A percentile compares a stretch with the other conserved stretches of the same genome.
Evolutionary conservation across 2,113 vertebrate species (phyloP).

Genomic region (Neogale vison): DNA sequence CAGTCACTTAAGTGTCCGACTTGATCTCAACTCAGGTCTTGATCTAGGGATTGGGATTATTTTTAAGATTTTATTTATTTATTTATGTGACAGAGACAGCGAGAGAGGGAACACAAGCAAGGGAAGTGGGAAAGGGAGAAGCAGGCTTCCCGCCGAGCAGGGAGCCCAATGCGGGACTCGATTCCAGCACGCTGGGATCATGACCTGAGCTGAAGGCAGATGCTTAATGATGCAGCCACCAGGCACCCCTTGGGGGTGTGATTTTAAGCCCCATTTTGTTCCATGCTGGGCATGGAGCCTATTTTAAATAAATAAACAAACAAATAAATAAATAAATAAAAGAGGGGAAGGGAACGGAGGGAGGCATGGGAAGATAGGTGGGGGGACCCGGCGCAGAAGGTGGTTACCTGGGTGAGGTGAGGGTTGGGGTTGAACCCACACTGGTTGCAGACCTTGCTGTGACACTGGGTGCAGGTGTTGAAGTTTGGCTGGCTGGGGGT

Average conservation of each 20-base stretch:
- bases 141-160: too few relatives aligned
- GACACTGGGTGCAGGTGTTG: conserved; percentile 97
- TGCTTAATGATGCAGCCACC: too few relatives aligned
- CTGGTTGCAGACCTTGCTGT: conserved; percentile 96
- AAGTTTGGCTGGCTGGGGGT: conserved; percentile 92
- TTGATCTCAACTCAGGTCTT: background rate
- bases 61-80: background rate
- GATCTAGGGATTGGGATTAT: background rate
- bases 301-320: background rate
- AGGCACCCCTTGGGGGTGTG: background rate
- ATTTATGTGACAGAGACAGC: too few relatives aligned
- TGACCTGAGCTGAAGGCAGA: too few relatives aligned
- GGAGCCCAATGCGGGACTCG: too few relatives aligned
- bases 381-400: background rate
- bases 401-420: conserved; percentile 96
- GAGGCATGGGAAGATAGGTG: background rate
- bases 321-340: background rate
- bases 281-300: background rate
- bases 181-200: too few relatives aligned
- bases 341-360: background rate
- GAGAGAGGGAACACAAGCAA: too few relatives aligned
- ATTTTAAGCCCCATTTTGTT: background rate
- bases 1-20: background rate
- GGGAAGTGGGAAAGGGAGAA: too few relatives aligned
- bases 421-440: conserved; percentile 99